A percentile compares a stretch with the other conserved stretches of the same genome.
Evolutionary conservation across 2,113 vertebrate species (phyloP).

Genomic region (Coturnix japonica): DNA sequence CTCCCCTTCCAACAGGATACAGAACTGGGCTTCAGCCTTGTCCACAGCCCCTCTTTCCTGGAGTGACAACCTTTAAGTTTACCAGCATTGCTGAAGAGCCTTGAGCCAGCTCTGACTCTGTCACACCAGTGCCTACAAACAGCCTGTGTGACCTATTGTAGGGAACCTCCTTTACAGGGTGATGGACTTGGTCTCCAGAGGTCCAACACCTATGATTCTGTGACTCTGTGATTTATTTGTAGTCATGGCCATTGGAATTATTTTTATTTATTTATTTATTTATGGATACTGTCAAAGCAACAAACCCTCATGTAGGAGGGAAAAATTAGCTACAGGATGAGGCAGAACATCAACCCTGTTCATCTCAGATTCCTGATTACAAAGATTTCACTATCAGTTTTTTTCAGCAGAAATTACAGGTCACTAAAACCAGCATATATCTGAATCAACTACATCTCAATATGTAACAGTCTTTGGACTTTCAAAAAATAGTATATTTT

Average conservation of each 20-base stretch:
- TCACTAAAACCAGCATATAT: background rate
- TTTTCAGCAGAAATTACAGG: constrained; percentile 4
- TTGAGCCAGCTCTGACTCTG: background rate
- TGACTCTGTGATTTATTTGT: background rate
- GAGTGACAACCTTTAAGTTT: background rate
- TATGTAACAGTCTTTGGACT: background rate
- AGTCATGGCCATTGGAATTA: background rate
- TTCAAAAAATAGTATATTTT: background rate
- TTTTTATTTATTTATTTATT: no score
- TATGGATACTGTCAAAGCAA: background rate
- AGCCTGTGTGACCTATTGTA: fast-evolving
- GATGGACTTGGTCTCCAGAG: no score
- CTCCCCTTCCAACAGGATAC: background rate
- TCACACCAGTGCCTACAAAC: background rate
- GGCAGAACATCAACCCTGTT: background rate
- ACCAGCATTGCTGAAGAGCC: background rate
- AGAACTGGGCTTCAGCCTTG: background rate
- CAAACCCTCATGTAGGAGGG: background rate
- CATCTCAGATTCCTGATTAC: background rate
- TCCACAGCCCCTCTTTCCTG: background rate
- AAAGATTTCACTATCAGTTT: background rate
- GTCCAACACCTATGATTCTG: no score
- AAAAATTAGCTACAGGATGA: background rate
- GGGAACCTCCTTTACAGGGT: no score
- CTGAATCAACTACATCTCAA: background rate